A percentile compares a stretch with the other conserved stretches of the same genome.
These are phyloP conservation scores for Thamnophis sirtalis DNA, from an alignment of 2,113 vertebrate species.

Conservation along the genomic window DNA sequence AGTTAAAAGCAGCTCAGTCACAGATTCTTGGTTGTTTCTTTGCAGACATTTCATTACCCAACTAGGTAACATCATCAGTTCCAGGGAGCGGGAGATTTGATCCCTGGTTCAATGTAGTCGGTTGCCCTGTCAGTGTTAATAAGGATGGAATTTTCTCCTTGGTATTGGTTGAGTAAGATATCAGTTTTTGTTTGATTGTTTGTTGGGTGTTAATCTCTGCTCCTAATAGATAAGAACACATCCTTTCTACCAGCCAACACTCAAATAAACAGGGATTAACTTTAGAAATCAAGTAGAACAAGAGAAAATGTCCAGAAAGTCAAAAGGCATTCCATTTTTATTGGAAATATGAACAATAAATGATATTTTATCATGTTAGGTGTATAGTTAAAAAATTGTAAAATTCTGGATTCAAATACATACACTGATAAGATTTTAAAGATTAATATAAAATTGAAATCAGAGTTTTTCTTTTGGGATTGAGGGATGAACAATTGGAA, in stretches of 20 bases:
- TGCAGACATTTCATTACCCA: background rate
- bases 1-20: slow-evolving; percentile 46
- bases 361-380: background rate
- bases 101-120: background rate
- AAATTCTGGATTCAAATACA: background rate
- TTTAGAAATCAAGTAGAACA: no score
- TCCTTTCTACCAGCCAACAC: background rate
- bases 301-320: background rate
- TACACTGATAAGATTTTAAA: background rate
- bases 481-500: background rate
- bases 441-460: background rate
- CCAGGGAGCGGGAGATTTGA: background rate
- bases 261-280: background rate
- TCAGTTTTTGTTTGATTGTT: background rate
- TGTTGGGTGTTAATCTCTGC: background rate
- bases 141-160: background rate
- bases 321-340: background rate
- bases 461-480: background rate
- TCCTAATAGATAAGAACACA: background rate
- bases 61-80: background rate
- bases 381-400: background rate
- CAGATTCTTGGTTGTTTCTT: slow-evolving; percentile 13
- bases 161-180: background rate
- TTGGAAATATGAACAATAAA: background rate
- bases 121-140: background rate